phyloP scores from a whole-genome alignment of 2,797 vertebrate species.

The Melanogrammus aeglefinus region DNA sequence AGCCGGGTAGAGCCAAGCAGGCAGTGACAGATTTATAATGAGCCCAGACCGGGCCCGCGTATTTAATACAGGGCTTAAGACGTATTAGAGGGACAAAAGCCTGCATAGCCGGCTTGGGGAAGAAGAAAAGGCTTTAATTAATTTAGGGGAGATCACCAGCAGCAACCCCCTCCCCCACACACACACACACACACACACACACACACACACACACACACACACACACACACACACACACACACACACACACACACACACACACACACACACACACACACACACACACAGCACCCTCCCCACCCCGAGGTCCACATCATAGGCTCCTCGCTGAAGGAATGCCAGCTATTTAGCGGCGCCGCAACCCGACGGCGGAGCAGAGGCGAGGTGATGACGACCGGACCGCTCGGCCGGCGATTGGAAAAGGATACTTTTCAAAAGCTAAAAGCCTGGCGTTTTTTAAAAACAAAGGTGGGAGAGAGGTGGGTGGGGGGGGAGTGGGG shows the following conservation, averaged over 20 bases:
- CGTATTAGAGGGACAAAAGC: slow-evolving; percentile 63
- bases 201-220: no score
- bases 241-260: no score
- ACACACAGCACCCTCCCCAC: slow-evolving; percentile 17
- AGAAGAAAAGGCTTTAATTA: slow-evolving; percentile 76
- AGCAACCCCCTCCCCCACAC: not conserved
- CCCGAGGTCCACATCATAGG: slow-evolving; percentile 71
- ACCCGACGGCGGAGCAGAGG: slow-evolving; percentile 60
- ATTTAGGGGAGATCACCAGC: slow-evolving; percentile 70
- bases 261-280: no score
- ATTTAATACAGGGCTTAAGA: slow-evolving; percentile 68
- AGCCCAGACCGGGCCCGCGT: slow-evolving; percentile 48
- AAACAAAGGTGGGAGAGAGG: slow-evolving; percentile 74
- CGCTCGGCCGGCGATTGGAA: slow-evolving; percentile 72
- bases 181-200: no score
- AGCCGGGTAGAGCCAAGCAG: slow-evolving; percentile 55
- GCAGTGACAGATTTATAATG: slow-evolving; percentile 71
- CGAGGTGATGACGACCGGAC: slow-evolving; percentile 80
- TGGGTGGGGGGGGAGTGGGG: slow-evolving; percentile 51
- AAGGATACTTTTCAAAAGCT: slow-evolving; percentile 85
- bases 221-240: no score
- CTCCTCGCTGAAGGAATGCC: slow-evolving; percentile 79
- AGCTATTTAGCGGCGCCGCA: slow-evolving; percentile 76
- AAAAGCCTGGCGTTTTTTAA: slow-evolving; percentile 84
- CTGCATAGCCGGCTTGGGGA: slow-evolving; percentile 39